Percentiles rank a stretch among this genome's conserved stretches.
These are phyloP conservation scores for Drosophila setifemur DNA, from an alignment of 1,140 invertebrate genomes.

Conservation along the genomic window DNA sequence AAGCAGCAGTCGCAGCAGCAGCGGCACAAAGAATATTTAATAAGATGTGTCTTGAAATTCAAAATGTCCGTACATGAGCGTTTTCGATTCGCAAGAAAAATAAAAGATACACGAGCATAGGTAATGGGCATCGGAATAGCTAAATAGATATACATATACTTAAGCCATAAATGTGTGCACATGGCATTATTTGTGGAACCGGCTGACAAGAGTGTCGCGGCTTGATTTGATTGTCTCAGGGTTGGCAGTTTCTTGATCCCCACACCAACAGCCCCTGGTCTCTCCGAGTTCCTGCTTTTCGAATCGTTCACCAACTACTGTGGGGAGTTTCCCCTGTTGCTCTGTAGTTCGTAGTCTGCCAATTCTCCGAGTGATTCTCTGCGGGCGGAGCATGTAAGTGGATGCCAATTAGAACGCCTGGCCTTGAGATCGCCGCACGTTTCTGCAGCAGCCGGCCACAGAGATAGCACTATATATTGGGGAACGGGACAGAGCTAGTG, in stretches of 20 bases:
- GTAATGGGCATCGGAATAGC: not conserved
- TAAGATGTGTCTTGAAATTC: constrained; percentile 46
- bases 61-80: constrained; percentile 27
- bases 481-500: not conserved
- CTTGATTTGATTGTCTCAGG: constrained; percentile 28
- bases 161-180: constrained; percentile 24
- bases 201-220: constrained; percentile 37
- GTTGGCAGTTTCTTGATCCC: constrained; percentile 55
- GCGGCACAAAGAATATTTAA: constrained; percentile 20
- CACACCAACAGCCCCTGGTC: constrained; percentile 5
- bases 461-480: not conserved
- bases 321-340: not conserved
- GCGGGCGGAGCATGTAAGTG: constrained; percentile 35
- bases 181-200: constrained; percentile 38
- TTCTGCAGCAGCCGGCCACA: constrained; percentile 19
- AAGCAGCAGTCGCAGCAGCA: constrained; percentile 6
- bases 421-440: constrained; percentile 31
- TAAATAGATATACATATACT: not conserved
- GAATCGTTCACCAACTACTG: no score
- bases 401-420: constrained; percentile 44
- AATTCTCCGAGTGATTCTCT: constrained; percentile 5
- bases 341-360: not conserved
- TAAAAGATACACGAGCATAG: constrained; percentile 5
- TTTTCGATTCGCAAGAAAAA: constrained; percentile 37
- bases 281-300: constrained; percentile 45